Percentiles rank a stretch among this genome's conserved stretches.
These are phyloP conservation scores for Sebastes dallii DNA, from an alignment of 2,797 vertebrate species.

Conservation along the genomic window DNA sequence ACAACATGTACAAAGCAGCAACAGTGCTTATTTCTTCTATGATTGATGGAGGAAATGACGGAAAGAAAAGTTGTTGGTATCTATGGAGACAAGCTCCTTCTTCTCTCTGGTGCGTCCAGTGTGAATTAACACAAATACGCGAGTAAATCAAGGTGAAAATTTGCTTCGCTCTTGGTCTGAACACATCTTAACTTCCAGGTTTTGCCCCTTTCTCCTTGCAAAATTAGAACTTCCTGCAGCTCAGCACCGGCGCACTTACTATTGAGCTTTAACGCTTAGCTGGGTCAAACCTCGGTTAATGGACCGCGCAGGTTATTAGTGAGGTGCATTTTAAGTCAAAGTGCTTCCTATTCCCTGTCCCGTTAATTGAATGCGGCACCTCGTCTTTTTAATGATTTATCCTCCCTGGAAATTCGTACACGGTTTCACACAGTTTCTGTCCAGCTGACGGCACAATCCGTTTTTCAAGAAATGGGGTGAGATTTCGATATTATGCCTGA, in stretches of 20 bases:
- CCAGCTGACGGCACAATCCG: background rate
- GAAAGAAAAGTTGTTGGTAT: too few relatives aligned
- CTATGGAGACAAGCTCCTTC: too few relatives aligned
- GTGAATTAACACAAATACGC: too few relatives aligned
- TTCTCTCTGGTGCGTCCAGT: too few relatives aligned
- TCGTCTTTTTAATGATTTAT: constrained; percentile 22
- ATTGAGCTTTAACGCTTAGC: background rate
- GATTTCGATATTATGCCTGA: background rate
- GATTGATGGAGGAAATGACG: too few relatives aligned
- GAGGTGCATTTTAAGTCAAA: constrained; percentile 5
- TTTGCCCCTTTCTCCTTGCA: background rate
- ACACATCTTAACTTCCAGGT: background rate
- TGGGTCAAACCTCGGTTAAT: constrained; percentile 29
- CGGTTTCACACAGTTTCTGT: background rate
- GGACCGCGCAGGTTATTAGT: constrained; percentile 22
- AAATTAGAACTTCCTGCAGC: background rate
- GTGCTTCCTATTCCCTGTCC: background rate
- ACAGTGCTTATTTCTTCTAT: fast-evolving
- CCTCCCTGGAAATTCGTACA: background rate
- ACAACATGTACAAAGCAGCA: too few relatives aligned
- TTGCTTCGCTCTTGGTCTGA: too few relatives aligned
- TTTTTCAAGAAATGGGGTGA: background rate
- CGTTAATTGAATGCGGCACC: background rate
- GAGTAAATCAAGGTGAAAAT: too few relatives aligned
- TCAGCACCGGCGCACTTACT: background rate